A percentile compares a stretch with the other conserved stretches of the same genome.
Evolutionary conservation across 2,888 invertebrate genomes (phyloP).

Genomic region (Cantharis rustica): DNA sequence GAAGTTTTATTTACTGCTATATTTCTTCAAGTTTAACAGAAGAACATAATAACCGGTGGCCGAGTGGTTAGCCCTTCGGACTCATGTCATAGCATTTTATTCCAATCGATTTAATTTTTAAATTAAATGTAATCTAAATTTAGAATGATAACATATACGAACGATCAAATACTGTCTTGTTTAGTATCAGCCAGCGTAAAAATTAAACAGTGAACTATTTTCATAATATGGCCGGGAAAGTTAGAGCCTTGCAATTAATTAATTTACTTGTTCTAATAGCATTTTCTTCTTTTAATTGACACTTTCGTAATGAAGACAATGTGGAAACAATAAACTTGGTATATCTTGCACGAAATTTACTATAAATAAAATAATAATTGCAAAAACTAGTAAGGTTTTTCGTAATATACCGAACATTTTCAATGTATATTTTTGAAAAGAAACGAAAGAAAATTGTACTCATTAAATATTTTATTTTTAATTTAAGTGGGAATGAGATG

Average conservation of each 20-base stretch:
- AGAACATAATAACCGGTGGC: too few relatives aligned
- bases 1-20: too few relatives aligned
- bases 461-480: background rate
- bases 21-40: too few relatives aligned
- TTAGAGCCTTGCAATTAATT: background rate
- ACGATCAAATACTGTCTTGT: too few relatives aligned
- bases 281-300: background rate
- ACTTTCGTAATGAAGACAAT: background rate
- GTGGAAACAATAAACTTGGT: background rate
- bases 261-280: background rate
- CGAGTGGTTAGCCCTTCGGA: too few relatives aligned
- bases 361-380: background rate
- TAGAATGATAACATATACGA: too few relatives aligned
- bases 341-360: background rate
- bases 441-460: background rate
- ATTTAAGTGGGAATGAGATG: background rate
- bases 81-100: too few relatives aligned
- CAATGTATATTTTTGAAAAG: background rate
- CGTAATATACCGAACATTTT: background rate
- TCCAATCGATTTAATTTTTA: too few relatives aligned
- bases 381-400: background rate
- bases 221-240: background rate
- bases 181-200: too few relatives aligned
- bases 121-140: too few relatives aligned
- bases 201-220: too few relatives aligned